Conservation (phyloP, 2,797 vertebrate species). For the Pipistrellus kuhlii region DNA sequence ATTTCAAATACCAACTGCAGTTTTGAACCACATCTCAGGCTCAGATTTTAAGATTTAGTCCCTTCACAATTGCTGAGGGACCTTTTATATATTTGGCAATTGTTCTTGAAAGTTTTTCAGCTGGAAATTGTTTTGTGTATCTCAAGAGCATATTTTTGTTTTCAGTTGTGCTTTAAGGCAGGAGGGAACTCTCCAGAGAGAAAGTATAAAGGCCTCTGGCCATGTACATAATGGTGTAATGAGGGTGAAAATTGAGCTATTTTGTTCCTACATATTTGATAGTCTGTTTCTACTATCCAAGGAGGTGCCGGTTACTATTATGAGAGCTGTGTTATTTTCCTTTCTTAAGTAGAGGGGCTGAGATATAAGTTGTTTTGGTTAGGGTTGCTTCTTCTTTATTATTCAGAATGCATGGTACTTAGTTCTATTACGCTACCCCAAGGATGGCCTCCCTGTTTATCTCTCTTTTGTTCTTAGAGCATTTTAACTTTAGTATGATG, state of each 20-base stretch:
- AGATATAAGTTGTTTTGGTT: background rate
- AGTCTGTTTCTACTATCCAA: background rate
- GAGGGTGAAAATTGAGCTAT: background rate
- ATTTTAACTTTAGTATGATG: background rate
- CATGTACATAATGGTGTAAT: background rate
- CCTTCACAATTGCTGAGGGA: background rate
- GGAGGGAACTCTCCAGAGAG: background rate
- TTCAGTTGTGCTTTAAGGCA: slow-evolving; percentile 37
- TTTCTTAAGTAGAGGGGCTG: background rate
- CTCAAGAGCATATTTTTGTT: slow-evolving; percentile 2
- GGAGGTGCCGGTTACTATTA: background rate
- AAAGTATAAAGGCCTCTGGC: background rate
- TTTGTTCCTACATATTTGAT: background rate
- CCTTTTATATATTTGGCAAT: slow-evolving; percentile 30
- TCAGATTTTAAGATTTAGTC: slow-evolving; percentile 47
- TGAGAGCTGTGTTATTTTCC: background rate
- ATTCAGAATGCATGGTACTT: background rate
- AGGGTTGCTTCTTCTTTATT: slow-evolving; percentile 6
- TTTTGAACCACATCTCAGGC: background rate
- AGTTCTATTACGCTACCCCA: background rate
- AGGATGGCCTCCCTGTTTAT: background rate
- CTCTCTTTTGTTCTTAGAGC: background rate
- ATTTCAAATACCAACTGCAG: slow-evolving; percentile 29
- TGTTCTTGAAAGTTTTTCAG: slow-evolving; percentile 3
- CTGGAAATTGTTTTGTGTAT: slow-evolving; percentile 42